Conservation (phyloP, 1,140 invertebrate genomes). For the Formica exsecta region DNA sequence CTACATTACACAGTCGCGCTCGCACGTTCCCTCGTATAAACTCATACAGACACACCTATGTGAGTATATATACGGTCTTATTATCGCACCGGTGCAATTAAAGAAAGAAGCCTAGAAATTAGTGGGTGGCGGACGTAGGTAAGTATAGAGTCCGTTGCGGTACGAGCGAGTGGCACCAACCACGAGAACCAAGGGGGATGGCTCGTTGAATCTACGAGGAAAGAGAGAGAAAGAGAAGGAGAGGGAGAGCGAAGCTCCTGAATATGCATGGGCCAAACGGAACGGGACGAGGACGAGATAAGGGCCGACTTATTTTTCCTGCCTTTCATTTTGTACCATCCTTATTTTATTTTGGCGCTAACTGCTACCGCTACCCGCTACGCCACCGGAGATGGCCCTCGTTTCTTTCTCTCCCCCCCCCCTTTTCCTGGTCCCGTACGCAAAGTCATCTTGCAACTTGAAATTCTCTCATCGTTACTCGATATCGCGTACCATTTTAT, state of each 20-base stretch:
- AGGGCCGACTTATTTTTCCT: conserved; percentile 85
- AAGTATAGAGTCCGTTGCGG: conserved; percentile 82
- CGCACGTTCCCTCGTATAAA: not conserved
- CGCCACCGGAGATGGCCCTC: conserved; percentile 71
- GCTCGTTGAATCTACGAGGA: conserved; percentile 64
- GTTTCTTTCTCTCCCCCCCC: conserved; percentile 43
- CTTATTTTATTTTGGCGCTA: conserved; percentile 85
- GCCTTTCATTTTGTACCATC: conserved; percentile 82
- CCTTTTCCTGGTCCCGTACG: not conserved
- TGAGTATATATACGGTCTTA: conserved; percentile 76
- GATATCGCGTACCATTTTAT: conserved; percentile 36
- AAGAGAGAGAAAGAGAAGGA: conserved; percentile 69
- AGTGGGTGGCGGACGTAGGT: conserved; percentile 83
- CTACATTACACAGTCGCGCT: conserved; percentile 13
- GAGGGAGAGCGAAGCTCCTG: conserved; percentile 76
- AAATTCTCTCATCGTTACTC: conserved; percentile 56
- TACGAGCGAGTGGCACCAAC: conserved; percentile 69
- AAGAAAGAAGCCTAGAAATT: conserved; percentile 85
- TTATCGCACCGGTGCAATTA: conserved; percentile 84
- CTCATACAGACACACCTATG: not conserved
- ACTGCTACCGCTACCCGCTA: conserved; percentile 78
- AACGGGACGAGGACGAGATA: conserved; percentile 82
- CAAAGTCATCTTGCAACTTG: conserved; percentile 9
- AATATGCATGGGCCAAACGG: conserved; percentile 85
- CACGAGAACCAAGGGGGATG: conserved; percentile 73